Percentiles rank a stretch among this genome's conserved stretches.
Conservation (phyloP, 2,113 vertebrate species). For the Abramis brama region DNA sequence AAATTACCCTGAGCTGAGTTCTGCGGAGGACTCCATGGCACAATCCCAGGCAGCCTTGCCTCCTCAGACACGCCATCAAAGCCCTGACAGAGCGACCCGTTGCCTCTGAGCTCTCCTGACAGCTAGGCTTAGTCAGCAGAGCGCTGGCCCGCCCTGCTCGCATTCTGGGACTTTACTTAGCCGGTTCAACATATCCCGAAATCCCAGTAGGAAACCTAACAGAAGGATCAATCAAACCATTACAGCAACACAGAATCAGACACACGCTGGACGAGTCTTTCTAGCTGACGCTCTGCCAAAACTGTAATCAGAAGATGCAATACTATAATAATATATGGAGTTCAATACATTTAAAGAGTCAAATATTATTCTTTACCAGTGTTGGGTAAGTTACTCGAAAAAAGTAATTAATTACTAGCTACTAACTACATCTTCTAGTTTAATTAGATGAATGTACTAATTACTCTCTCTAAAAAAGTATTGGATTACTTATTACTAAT, state of each 20-base stretch:
- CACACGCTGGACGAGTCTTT: constrained; percentile 29
- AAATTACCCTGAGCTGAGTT: constrained; percentile 31
- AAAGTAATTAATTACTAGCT: too few species aligned
- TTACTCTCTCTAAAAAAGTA: too few species aligned
- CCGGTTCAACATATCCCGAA: constrained; percentile 64
- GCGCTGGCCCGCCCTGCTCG: constrained; percentile 57
- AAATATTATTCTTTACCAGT: neutral
- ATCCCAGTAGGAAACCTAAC: constrained; percentile 68
- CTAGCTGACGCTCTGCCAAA: constrained; percentile 7
- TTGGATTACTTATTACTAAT: too few species aligned
- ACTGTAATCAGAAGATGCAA: neutral
- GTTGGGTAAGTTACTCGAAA: too few species aligned
- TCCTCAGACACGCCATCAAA: constrained; percentile 13
- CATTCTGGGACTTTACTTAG: constrained; percentile 73
- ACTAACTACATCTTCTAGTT: too few species aligned
- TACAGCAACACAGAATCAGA: constrained; percentile 40
- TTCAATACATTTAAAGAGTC: neutral
- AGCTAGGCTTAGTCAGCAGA: constrained; percentile 77
- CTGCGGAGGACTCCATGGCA: neutral
- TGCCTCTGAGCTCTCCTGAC: constrained; percentile 67
- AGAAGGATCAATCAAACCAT: constrained; percentile 65
- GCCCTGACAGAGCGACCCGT: constrained; percentile 71
- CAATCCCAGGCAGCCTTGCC: constrained; percentile 8
- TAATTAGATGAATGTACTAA: too few species aligned
- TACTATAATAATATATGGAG: too few species aligned